Evolutionary conservation across 2,797 vertebrate genomes (phyloP).

Genomic region (Lindbergichthys nudifrons): DNA sequence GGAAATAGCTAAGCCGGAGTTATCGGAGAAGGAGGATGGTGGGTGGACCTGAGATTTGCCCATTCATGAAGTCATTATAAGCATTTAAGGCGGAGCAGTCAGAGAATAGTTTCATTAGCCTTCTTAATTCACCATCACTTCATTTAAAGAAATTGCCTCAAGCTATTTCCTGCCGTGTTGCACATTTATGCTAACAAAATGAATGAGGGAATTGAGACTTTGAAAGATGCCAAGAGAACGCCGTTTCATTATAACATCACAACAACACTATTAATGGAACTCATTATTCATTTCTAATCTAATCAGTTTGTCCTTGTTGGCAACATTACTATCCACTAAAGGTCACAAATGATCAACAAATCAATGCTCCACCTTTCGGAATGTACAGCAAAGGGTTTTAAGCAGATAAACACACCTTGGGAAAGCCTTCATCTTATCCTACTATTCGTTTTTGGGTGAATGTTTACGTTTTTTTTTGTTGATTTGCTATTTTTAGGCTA

Average conservation of each 20-base stretch:
- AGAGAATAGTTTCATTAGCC: conserved; percentile 48
- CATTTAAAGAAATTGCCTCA: conserved; percentile 49
- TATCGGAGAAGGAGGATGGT: conserved; percentile 17
- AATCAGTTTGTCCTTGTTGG: conserved; percentile 30
- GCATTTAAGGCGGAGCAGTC: conserved; percentile 35
- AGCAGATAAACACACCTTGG: neutral
- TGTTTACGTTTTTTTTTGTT: neutral
- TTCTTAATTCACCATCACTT: conserved; percentile 41
- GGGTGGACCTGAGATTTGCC: conserved; percentile 35
- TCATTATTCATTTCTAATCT: conserved; percentile 42
- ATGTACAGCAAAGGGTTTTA: neutral
- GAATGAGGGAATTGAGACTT: conserved; percentile 56
- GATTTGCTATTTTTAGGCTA: neutral
- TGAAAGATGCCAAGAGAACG: conserved; percentile 42
- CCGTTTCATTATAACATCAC: conserved; percentile 51
- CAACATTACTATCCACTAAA: conserved; percentile 10
- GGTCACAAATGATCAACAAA: conserved; percentile 42
- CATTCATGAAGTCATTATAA: conserved; percentile 43
- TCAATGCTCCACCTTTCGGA: neutral
- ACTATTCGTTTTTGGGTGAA: neutral
- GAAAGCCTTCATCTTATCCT: neutral
- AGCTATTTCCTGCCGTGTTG: conserved; percentile 49
- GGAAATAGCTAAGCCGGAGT: conserved; percentile 24
- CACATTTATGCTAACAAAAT: conserved; percentile 40
- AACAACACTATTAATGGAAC: conserved; percentile 52